These are phyloP conservation scores for Streblospio benedicti DNA, from an alignment of 1,140 invertebrate species.

Conservation along the genomic window DNA sequence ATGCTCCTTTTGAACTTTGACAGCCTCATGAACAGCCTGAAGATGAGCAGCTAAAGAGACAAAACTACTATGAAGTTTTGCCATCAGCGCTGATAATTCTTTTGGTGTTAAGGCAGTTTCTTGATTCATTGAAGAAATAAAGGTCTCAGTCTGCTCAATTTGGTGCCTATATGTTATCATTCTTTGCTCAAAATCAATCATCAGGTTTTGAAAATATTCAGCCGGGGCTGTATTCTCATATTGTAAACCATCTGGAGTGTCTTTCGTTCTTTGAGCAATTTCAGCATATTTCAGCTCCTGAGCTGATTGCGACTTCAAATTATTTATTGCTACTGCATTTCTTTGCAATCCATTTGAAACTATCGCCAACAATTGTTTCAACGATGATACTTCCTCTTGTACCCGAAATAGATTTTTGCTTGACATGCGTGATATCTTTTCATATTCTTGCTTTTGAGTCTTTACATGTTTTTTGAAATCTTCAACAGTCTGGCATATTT, in stretches of 20 bases:
- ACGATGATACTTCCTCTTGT: slow-evolving; percentile 55
- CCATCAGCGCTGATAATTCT: slow-evolving; percentile 58
- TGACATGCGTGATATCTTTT: slow-evolving; percentile 68
- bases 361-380: slow-evolving; percentile 59
- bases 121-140: slow-evolving; percentile 60
- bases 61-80: slow-evolving; percentile 72
- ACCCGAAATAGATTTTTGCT: slow-evolving; percentile 59
- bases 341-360: slow-evolving; percentile 47
- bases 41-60: slow-evolving; percentile 73
- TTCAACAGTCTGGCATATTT: slow-evolving; percentile 56
- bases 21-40: slow-evolving; percentile 62
- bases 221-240: slow-evolving; percentile 67
- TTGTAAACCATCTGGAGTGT: slow-evolving; percentile 64
- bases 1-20: slow-evolving; percentile 65
- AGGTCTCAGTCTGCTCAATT: slow-evolving; percentile 65
- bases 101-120: slow-evolving; percentile 59
- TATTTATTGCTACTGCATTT: slow-evolving; percentile 58
- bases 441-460: slow-evolving; percentile 69
- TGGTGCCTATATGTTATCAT: slow-evolving; percentile 59
- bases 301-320: slow-evolving; percentile 64
- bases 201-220: slow-evolving; percentile 61
- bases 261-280: slow-evolving; percentile 69
- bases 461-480: slow-evolving; percentile 65
- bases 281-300: slow-evolving; percentile 65
- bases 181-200: slow-evolving; percentile 63